Base-by-base conservation (phyloP, 2,888 invertebrate genomes). In the Trichacis sp. region DNA sequence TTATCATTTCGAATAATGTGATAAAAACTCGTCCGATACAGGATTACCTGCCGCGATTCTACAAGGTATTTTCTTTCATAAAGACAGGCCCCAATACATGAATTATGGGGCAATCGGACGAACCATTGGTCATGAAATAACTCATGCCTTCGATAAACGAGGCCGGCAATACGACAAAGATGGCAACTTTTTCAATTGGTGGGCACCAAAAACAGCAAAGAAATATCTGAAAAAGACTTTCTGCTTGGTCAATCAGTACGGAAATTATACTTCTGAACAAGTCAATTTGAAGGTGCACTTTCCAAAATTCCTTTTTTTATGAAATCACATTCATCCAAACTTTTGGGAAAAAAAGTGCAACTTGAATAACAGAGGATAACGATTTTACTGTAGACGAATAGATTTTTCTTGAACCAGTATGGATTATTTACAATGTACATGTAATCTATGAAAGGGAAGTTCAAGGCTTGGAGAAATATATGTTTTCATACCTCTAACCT, bases 31-130 rank as follows among this genome's bases (percentile, higher is more conserved):
- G n/a, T n/a, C n/a, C n/a, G n/a, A n/a, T n/a, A n/a, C 33, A 74
- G 74, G 71, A 59, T 73, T 74, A 15, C 74, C 96, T 0, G 96
- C 96, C 72, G 96, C 96, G 68, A 96, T 96, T 68, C 87, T 97
- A 1, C 96, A 96, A 88, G 96, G 96, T 1, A 91, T 92, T 1
- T 96, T 96, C 89, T 97, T 96, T 86, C 92, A 91, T 55, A 93
- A 93, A 51, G 91, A 93, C 46, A 91, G 96, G 15, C 97, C 96
- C 0, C 91, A 91, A 71, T 97, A 95, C 83, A 93, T 96, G 93
- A 96, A 96, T 84, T 96, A 93, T 74, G 95, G 94, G 14, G 94
- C 94, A 1, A 95, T 96, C 68, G 96, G 96, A 1, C 94, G 93
- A 77, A 93, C 95, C 1, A 95, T 96, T 76, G 95, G 95, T 33